phyloP scores from a whole-genome alignment of 1,140 invertebrate genomes.

The Meteorus sp. region DNA sequence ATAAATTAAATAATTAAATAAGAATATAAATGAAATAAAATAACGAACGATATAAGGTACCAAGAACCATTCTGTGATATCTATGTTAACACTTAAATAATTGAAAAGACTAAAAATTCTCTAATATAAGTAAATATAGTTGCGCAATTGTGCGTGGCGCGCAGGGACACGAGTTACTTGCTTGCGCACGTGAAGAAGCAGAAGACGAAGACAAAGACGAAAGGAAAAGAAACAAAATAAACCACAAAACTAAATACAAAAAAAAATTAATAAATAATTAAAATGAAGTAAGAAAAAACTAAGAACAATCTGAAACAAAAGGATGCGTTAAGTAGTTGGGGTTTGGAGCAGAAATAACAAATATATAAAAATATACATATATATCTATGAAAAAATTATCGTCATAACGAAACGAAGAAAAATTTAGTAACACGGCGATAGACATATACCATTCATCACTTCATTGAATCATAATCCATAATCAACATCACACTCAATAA shows the following conservation, averaged over 20 bases:
- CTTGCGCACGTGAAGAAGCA: conserved; percentile 20
- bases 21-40: conserved; percentile 40
- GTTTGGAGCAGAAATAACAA: background rate
- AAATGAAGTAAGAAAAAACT: conserved; percentile 7
- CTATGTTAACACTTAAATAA: conserved; percentile 61
- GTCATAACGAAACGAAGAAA: conserved; percentile 19
- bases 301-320: background rate
- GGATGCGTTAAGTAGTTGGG: background rate
- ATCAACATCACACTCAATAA: too few relatives aligned
- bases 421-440: too few relatives aligned
- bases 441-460: background rate
- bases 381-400: too few relatives aligned
- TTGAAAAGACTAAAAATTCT: conserved; percentile 58
- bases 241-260: background rate
- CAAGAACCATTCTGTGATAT: conserved; percentile 62
- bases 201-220: background rate
- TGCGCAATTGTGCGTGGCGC: conserved; percentile 20
- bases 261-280: too few relatives aligned
- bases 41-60: conserved; percentile 57
- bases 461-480: too few relatives aligned
- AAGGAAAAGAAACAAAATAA: background rate
- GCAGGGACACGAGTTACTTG: conserved; percentile 7
- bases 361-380: conserved; percentile 23
- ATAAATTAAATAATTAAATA: conserved; percentile 47
- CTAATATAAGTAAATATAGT: conserved; percentile 52